Evolutionary conservation across 1,140 invertebrate genomes (phyloP), one percentile per base, ranked within the genome.

Genomic region (Drosophila azteca): DNA sequence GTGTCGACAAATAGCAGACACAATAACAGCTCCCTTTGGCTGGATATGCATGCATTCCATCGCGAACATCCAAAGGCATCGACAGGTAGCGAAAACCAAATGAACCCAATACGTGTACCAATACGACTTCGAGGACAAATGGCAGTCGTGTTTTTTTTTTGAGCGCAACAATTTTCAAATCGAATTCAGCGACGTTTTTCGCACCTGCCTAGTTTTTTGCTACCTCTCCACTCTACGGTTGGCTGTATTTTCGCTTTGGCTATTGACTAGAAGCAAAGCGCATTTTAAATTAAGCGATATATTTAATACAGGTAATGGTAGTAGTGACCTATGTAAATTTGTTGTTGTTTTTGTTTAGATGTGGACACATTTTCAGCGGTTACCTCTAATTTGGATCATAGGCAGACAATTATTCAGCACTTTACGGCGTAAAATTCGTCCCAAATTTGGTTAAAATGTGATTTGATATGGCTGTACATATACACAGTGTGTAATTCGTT

Each of bases 111-210:
- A n/a, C n/a, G n/a, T n/a, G n/a, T n/a, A n/a, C n/a, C n/a, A n/a
- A n/a, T 11, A 11, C 3, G 2, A 35, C 24, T 35, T 44, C 43
- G 41, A 41, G 17, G n/a, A n/a, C n/a, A n/a, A n/a, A n/a, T 67
- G 43, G 66, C 66, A 69, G 50, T 57, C 44, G 41, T 57, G 54
- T 35, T 65, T 74, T 74, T 52, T 66, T 53, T 70, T 74, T n/a
- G 70, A 74, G 61, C 53, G 29, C 43, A 57, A 52, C 60, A 74
- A 74, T 72, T 64, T 73, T 58, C 53, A 66, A 74, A 74, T 74
- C 70, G 71, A 54, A 74, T 74, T 74, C 46, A 66, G 49, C 44
- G 70, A 31, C 43, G 74, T 74, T 65, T 73, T 74, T 74, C 53
- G 53, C 71, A 74, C 70, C 66, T 74, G 35, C 66, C 49, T 22